Percentiles rank a stretch among this genome's conserved stretches.
Conservation (phyloP, 2,888 invertebrate genomes). For the Penaeus monodon region DNA sequence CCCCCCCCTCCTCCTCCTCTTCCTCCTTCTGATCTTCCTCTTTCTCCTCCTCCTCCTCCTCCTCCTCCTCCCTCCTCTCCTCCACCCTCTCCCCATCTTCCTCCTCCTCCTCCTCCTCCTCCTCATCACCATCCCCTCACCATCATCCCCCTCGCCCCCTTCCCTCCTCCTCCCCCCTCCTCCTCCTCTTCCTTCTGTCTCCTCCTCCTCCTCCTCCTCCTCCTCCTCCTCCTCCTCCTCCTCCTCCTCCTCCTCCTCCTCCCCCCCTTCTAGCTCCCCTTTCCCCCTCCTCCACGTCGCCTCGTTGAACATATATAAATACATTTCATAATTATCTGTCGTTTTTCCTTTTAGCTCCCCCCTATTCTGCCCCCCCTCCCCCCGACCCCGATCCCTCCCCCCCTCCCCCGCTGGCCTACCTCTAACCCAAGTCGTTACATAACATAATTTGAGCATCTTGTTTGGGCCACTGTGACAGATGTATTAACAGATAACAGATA, state of each 20-base stretch:
- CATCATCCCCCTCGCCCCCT: neutral
- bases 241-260: neutral
- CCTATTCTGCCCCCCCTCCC: too few relatives aligned
- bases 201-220: neutral
- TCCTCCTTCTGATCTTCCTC: neutral
- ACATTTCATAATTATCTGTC: neutral
- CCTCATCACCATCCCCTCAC: neutral
- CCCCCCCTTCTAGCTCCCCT: neutral
- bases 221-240: neutral
- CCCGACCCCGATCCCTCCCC: too few relatives aligned
- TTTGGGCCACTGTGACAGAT: too few relatives aligned
- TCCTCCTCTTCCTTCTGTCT: rapidly evolving
- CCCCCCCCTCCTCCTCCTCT: neutral
- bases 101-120: neutral
- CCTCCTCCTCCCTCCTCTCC: neutral
- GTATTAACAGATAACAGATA: too few relatives aligned
- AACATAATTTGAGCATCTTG: too few relatives aligned
- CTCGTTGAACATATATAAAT: neutral
- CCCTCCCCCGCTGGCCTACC: too few relatives aligned
- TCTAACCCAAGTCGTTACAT: too few relatives aligned
- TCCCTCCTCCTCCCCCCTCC: neutral
- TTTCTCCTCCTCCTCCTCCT: neutral
- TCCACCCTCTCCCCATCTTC: neutral
- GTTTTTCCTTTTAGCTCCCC: neutral
- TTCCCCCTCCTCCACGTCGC: neutral